Conservation (phyloP, 2,888 invertebrate genomes). For the Parnassius apollo region DNA sequence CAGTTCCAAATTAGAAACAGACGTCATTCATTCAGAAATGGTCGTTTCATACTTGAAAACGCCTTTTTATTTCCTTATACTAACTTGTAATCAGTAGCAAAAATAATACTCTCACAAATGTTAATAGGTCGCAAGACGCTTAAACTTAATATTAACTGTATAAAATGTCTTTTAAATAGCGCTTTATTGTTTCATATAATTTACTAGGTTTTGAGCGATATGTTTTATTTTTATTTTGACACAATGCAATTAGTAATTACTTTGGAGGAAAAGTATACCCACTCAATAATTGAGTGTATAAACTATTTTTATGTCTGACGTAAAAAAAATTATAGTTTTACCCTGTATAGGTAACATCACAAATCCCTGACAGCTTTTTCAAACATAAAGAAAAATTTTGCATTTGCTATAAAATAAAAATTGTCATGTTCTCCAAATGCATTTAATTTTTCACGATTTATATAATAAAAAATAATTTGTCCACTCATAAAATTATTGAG, state of each 20-base stretch:
- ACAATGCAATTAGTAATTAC: too few relatives aligned
- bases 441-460: background rate
- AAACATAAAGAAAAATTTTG: too few relatives aligned
- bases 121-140: too few relatives aligned
- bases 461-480: conserved; percentile 11
- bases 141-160: conserved; percentile 11
- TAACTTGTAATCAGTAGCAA: background rate
- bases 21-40: background rate
- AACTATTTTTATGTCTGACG: too few relatives aligned
- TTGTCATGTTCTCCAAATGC: conserved; percentile 22
- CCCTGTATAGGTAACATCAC: conserved; percentile 25
- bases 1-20: conserved; percentile 6
- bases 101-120: too few relatives aligned
- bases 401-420: background rate
- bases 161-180: conserved; percentile 1
- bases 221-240: conserved; percentile 10
- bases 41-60: background rate
- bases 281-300: too few relatives aligned
- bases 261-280: too few relatives aligned
- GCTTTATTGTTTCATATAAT: background rate
- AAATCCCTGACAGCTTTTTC: conserved; percentile 1
- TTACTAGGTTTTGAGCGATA: conserved; percentile 14
- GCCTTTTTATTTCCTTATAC: conserved; percentile 1
- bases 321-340: background rate
- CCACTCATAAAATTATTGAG: conserved; percentile 16